Evolutionary conservation across 2,888 invertebrate genomes (phyloP).

Genomic region (Catocala sponsa): DNA sequence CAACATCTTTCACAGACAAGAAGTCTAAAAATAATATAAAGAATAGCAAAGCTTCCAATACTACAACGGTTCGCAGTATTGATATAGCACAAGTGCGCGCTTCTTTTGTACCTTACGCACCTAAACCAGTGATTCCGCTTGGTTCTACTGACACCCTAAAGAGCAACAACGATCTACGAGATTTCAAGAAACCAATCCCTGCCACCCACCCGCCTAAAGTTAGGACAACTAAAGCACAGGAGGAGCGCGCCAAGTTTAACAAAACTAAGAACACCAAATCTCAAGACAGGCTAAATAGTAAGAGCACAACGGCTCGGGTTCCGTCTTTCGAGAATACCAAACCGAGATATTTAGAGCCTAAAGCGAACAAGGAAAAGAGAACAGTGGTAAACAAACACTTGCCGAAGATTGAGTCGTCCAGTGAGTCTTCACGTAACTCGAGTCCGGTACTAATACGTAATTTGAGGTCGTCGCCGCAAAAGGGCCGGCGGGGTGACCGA

Average conservation of each 20-base stretch:
- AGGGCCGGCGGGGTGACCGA: constrained; percentile 66
- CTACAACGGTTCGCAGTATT: constrained; percentile 54
- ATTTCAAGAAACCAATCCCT: constrained; percentile 49
- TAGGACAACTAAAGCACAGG: constrained; percentile 79
- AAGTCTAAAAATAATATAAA: constrained; percentile 50
- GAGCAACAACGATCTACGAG: constrained; percentile 54
- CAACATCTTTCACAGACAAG: constrained; percentile 49
- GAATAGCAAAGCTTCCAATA: constrained; percentile 36
- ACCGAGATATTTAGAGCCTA: constrained; percentile 90
- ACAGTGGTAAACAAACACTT: constrained; percentile 71
- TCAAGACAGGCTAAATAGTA: constrained; percentile 55
- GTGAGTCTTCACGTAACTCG: constrained; percentile 91
- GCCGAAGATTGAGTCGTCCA: constrained; percentile 87
- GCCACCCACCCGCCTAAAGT: constrained; percentile 62
- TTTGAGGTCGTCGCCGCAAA: constrained; percentile 63
- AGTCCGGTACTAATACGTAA: constrained; percentile 88
- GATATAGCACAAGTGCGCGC: constrained; percentile 76
- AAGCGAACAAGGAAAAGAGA: constrained; percentile 58
- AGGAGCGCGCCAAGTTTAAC: constrained; percentile 77
- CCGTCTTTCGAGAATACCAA: constrained; percentile 73
- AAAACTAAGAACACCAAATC: constrained; percentile 65
- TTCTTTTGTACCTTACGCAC: constrained; percentile 72
- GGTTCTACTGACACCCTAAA: constrained; percentile 50
- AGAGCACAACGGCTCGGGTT: constrained; percentile 31
- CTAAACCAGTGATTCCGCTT: constrained; percentile 58